Evolutionary conservation across 2,113 vertebrate genomes (phyloP).

Genomic region (Nycticebus coucang): DNA sequence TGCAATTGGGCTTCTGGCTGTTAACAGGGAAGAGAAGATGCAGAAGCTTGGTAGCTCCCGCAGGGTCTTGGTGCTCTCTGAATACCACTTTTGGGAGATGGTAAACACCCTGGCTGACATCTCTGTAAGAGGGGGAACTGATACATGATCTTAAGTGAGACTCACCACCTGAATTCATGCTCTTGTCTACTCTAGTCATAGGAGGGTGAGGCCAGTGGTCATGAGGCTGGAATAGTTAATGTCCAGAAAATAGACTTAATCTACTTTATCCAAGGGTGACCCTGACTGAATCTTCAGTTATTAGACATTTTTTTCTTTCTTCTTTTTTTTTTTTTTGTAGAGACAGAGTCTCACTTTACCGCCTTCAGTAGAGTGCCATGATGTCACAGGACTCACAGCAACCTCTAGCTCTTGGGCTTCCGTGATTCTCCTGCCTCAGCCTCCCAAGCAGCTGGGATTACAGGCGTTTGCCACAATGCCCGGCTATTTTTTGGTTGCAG

Average conservation of each 20-base stretch:
- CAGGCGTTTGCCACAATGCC: too few species aligned
- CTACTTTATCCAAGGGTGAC: not conserved
- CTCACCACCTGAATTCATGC: not conserved
- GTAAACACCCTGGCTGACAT: not conserved
- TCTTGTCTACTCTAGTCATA: not conserved
- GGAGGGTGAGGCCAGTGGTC: not conserved
- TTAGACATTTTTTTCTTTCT: not conserved
- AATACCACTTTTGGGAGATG: not conserved
- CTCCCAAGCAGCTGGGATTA: too few species aligned
- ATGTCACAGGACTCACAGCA: too few species aligned
- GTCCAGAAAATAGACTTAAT: not conserved
- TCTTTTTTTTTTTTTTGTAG: too few species aligned
- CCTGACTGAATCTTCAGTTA: not conserved
- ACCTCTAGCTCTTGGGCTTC: too few species aligned
- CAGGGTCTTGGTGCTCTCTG: not conserved
- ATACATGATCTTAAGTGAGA: not conserved
- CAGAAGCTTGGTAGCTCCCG: not conserved
- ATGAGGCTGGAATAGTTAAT: not conserved
- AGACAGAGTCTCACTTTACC: too few species aligned
- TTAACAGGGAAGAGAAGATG: not conserved
- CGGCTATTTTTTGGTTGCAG: too few species aligned
- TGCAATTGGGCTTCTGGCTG: not conserved
- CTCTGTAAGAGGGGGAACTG: not conserved
- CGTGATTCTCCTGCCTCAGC: too few species aligned
- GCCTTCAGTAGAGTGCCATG: too few species aligned